Evolutionary conservation across 2,888 invertebrate species (phyloP).

Genomic region (Acutogordius australiensis): DNA sequence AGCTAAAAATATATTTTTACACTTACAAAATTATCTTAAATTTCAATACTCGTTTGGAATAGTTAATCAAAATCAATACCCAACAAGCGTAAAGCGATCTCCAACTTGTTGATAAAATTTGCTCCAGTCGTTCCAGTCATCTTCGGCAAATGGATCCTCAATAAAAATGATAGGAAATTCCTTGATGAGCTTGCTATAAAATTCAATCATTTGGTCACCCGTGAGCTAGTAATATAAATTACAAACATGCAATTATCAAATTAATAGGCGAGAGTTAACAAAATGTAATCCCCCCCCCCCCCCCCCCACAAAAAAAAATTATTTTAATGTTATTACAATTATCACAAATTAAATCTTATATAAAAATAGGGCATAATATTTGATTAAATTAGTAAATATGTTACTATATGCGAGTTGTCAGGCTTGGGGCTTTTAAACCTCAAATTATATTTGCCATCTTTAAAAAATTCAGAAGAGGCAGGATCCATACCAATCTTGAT

Average conservation of each 20-base stretch:
- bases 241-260: too few species aligned
- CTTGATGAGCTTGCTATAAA: constrained; percentile 63
- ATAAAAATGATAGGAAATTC: constrained; percentile 71
- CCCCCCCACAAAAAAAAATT: too few species aligned
- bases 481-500: constrained; percentile 96
- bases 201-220: constrained; percentile 47
- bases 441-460: constrained; percentile 49
- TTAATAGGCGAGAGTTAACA: constrained; percentile 6
- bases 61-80: constrained; percentile 22
- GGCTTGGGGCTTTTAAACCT: constrained; percentile 87
- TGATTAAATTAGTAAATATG: constrained; percentile 13
- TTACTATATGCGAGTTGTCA: constrained; percentile 32
- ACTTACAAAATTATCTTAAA: too few species aligned
- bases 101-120: constrained; percentile 17
- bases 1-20: too few species aligned
- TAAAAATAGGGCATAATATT: not conserved
- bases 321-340: not conserved
- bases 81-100: constrained; percentile 23
- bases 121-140: constrained; percentile 82
- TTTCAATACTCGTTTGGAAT: too few species aligned
- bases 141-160: constrained; percentile 97
- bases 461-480: constrained; percentile 86
- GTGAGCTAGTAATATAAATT: constrained; percentile 31
- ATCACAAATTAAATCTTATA: not conserved
- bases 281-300: too few species aligned